A percentile compares a stretch with the other conserved stretches of the same genome.
Conservation (phyloP, 1,140 invertebrate species). For the Telenomus remus region DNA sequence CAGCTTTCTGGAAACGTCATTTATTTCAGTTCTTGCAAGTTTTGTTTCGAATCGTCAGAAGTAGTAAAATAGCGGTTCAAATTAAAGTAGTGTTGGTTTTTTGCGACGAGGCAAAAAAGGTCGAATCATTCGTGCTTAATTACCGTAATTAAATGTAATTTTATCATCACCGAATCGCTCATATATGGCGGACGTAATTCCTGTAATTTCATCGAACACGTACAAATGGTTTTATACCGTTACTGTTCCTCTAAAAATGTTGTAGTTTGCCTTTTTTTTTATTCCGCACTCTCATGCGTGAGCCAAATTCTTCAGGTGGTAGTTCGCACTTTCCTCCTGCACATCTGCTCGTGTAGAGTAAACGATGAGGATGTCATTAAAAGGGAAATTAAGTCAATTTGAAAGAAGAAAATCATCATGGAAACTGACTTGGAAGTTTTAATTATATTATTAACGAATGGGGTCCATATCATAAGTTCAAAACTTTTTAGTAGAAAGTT, state of each 20-base stretch:
- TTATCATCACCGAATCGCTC: too few relatives aligned
- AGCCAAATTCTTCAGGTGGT: constrained; percentile 7
- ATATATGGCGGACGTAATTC: too few relatives aligned
- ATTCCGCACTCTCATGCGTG: background rate
- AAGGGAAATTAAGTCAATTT: constrained; percentile 19
- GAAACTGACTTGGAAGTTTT: constrained; percentile 24
- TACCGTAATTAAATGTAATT: constrained; percentile 2
- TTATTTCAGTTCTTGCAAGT: background rate
- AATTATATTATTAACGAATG: constrained; percentile 38
- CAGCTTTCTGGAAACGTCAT: background rate
- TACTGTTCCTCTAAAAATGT: background rate
- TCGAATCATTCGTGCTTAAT: too few relatives aligned
- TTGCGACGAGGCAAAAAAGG: too few relatives aligned
- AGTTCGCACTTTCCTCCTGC: constrained; percentile 4
- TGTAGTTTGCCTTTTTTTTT: background rate
- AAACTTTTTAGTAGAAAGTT: constrained; percentile 25
- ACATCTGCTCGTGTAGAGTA: background rate
- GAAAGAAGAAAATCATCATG: constrained; percentile 18
- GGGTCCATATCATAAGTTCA: constrained; percentile 23
- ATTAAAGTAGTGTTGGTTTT: too few relatives aligned
- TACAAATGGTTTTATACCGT: background rate
- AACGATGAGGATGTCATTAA: constrained; percentile 1
- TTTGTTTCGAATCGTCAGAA: too few relatives aligned
- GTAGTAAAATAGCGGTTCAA: too few relatives aligned
- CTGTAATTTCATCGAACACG: too few relatives aligned